Evolutionary conservation across 92 coral and sea anemone species (phyloP).

Genomic region (Pocillopora grandis): DNA sequence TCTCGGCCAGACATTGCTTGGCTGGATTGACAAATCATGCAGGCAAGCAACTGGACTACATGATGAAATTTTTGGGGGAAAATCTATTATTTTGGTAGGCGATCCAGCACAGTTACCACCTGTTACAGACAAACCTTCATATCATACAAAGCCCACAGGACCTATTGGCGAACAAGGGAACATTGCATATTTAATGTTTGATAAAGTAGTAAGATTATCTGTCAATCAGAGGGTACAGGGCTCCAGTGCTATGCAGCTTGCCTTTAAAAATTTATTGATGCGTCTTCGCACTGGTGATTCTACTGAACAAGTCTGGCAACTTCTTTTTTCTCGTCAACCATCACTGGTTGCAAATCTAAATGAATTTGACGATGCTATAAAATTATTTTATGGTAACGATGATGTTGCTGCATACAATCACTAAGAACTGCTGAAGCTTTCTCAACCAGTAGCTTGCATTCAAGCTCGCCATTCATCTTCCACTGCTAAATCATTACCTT

Average conservation of each 20-base stretch:
- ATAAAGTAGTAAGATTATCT: constrained; percentile 41
- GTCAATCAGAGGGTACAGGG: constrained; percentile 45
- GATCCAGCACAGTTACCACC: constrained; percentile 64
- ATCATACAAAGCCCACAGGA: constrained; percentile 48
- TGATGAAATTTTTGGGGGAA: constrained; percentile 42
- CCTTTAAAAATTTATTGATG: constrained; percentile 43
- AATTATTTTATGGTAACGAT: constrained; percentile 49
- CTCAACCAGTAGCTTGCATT: constrained; percentile 40
- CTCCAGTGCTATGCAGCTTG: constrained; percentile 28
- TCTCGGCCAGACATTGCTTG: constrained; percentile 46
- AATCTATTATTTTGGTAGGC: constrained; percentile 45
- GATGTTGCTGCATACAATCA: constrained; percentile 41
- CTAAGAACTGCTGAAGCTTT: constrained; percentile 16
- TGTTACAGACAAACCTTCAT: constrained; percentile 59
- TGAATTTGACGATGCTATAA: constrained; percentile 53
- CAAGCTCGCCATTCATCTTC: constrained; percentile 41
- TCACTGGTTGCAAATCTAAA: constrained; percentile 47
- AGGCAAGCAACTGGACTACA: constrained; percentile 49
- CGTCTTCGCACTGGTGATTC: constrained; percentile 46
- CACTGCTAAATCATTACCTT: background rate
- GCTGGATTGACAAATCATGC: constrained; percentile 48
- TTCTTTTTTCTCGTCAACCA: constrained; percentile 52
- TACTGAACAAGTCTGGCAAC: constrained; percentile 52
- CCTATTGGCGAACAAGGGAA: constrained; percentile 58
- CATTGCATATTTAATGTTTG: constrained; percentile 58